Conservation (phyloP, 2,797 vertebrate species). For the Sandelia bainsii region DNA sequence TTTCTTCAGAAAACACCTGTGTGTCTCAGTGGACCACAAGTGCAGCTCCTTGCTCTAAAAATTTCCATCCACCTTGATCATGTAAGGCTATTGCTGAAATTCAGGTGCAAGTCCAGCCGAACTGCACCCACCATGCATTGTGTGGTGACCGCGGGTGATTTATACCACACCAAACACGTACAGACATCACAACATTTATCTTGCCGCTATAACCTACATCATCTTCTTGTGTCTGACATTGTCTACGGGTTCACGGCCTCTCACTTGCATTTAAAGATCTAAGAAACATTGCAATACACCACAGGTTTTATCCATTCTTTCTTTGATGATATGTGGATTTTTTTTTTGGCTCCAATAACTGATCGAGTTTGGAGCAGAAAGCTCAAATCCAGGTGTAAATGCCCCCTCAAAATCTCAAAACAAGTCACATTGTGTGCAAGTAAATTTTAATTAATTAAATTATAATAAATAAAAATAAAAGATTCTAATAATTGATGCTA, state of each 20-base stretch:
- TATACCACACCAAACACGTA: constrained; percentile 40
- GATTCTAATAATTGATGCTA: too few relatives aligned
- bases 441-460: not conserved
- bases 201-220: constrained; percentile 57
- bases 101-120: constrained; percentile 51
- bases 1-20: constrained; percentile 40
- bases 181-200: constrained; percentile 67
- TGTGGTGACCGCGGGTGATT: constrained; percentile 63
- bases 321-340: constrained; percentile 31
- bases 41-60: constrained; percentile 43
- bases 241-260: constrained; percentile 47
- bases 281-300: constrained; percentile 25
- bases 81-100: constrained; percentile 30
- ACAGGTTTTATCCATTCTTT: constrained; percentile 16
- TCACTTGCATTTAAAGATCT: constrained; percentile 45
- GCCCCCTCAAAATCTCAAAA: not conserved
- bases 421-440: not conserved
- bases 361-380: not conserved
- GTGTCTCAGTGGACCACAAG: constrained; percentile 28
- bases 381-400: constrained; percentile 1
- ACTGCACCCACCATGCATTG: constrained; percentile 52
- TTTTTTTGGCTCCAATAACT: constrained; percentile 19
- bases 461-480: too few relatives aligned
- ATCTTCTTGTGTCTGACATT: constrained; percentile 50
- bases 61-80: constrained; percentile 58